Evolutionary conservation across 2,888 invertebrate species (phyloP).

Genomic region (Ormia ochracea): DNA sequence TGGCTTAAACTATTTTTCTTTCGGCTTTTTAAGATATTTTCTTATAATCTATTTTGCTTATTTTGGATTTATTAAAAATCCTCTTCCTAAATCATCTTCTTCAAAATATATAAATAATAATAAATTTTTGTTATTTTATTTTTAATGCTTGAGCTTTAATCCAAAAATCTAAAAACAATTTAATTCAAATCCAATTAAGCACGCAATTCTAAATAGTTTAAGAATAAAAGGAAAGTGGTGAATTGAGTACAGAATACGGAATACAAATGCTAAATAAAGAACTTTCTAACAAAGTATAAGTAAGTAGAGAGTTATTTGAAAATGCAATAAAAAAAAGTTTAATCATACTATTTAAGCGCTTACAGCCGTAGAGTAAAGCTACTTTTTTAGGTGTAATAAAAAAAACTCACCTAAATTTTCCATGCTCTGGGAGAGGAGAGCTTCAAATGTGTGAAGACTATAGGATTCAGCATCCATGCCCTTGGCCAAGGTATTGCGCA

Average conservation of each 20-base stretch:
- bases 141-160: too few species aligned
- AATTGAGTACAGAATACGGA: not conserved
- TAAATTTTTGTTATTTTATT: too few species aligned
- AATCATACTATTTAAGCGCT: conserved; percentile 30
- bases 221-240: not conserved
- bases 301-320: not conserved
- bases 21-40: too few species aligned
- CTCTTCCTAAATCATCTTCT: too few species aligned
- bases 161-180: not conserved
- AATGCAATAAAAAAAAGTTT: conserved; percentile 17
- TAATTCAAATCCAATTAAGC: conserved; percentile 3
- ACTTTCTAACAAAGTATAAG: conserved; percentile 19
- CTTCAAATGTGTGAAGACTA: conserved; percentile 95
- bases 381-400: not conserved
- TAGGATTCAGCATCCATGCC: conserved; percentile 97
- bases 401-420: conserved; percentile 88
- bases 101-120: too few species aligned
- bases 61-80: too few species aligned
- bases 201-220: not conserved
- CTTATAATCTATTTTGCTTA: too few species aligned
- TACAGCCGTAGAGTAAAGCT: not conserved
- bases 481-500: conserved; percentile 93
- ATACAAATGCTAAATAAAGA: not conserved
- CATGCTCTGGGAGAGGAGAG: conserved; percentile 94
- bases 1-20: too few species aligned